Conservation (phyloP, 2,888 invertebrate genomes). For the Alviniconcha strummeri region DNA sequence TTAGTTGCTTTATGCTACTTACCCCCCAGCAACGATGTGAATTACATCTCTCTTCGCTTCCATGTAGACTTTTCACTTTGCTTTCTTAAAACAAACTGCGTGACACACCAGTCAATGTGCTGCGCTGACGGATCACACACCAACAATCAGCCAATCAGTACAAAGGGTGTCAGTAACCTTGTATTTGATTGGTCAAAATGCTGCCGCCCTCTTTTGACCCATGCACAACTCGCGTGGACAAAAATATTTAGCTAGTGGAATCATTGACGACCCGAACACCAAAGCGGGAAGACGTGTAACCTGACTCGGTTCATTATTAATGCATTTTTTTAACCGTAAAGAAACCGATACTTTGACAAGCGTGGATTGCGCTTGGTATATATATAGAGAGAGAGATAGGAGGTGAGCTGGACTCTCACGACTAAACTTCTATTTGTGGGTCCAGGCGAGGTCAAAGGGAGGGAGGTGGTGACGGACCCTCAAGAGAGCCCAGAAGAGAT, state of each 20-base stretch:
- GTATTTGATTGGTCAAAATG: slow-evolving; percentile 38
- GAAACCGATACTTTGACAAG: too few relatives aligned
- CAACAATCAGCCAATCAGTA: slow-evolving; percentile 37
- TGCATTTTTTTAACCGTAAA: too few relatives aligned
- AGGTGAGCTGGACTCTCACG: too few relatives aligned
- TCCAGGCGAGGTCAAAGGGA: too few relatives aligned
- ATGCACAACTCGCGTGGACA: slow-evolving; percentile 41
- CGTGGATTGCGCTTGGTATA: too few relatives aligned
- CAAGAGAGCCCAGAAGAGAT: too few relatives aligned
- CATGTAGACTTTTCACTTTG: slow-evolving; percentile 43
- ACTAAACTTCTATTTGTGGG: too few relatives aligned
- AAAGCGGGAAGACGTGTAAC: too few relatives aligned
- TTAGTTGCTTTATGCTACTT: slow-evolving; percentile 75
- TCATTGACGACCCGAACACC: too few relatives aligned
- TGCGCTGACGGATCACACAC: slow-evolving; percentile 30
- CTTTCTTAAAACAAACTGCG: slow-evolving; percentile 41
- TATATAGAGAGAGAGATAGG: too few relatives aligned
- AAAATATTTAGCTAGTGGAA: neutral
- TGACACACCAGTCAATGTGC: slow-evolving; percentile 1
- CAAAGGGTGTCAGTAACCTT: slow-evolving; percentile 30
- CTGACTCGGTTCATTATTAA: too few relatives aligned
- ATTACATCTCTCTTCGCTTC: slow-evolving; percentile 77
- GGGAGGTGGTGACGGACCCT: too few relatives aligned
- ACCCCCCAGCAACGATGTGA: slow-evolving; percentile 97
- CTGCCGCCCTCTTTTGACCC: slow-evolving; percentile 24